Percentiles rank a stretch among this genome's conserved stretches.
Evolutionary conservation across 2,113 vertebrate species (phyloP).

Genomic region (Menidia beryllina): DNA sequence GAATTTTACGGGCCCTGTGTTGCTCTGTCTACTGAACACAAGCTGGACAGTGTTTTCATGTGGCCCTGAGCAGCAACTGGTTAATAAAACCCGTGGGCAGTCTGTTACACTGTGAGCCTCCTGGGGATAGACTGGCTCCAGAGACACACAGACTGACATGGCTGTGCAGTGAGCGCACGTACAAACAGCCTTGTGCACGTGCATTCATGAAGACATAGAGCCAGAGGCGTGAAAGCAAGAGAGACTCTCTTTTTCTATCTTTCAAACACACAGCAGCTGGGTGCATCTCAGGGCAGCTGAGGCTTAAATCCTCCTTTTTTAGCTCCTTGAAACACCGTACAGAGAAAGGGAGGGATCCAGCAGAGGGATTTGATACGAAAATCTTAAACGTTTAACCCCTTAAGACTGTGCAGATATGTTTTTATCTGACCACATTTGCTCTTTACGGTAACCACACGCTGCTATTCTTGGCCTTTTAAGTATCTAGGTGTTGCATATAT

Average conservation of each 20-base stretch:
- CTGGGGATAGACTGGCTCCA: constrained; percentile 20
- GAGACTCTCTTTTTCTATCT: neutral
- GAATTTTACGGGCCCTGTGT: neutral
- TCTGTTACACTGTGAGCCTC: constrained; percentile 35
- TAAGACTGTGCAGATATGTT: neutral
- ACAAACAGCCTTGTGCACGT: constrained; percentile 1
- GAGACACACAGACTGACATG: neutral
- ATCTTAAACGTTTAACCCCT: constrained; percentile 11
- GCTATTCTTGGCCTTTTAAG: constrained; percentile 4
- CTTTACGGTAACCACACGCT: neutral
- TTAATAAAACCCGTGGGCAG: constrained; percentile 62
- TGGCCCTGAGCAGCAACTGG: constrained; percentile 43
- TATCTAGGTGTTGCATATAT: neutral
- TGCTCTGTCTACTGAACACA: constrained; percentile 54
- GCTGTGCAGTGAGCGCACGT: neutral
- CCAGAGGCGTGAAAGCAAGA: neutral
- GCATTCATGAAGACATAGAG: constrained; percentile 18
- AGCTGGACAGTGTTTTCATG: constrained; percentile 42
- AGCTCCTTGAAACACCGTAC: constrained; percentile 1
- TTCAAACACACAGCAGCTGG: neutral
- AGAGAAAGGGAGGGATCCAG: neutral
- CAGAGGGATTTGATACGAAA: constrained; percentile 2
- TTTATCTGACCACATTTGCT: neutral
- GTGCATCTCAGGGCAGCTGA: constrained; percentile 23
- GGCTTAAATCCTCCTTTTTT: neutral